Conservation (phyloP, 1,140 invertebrate species). For the Sycophila sp. region DNA sequence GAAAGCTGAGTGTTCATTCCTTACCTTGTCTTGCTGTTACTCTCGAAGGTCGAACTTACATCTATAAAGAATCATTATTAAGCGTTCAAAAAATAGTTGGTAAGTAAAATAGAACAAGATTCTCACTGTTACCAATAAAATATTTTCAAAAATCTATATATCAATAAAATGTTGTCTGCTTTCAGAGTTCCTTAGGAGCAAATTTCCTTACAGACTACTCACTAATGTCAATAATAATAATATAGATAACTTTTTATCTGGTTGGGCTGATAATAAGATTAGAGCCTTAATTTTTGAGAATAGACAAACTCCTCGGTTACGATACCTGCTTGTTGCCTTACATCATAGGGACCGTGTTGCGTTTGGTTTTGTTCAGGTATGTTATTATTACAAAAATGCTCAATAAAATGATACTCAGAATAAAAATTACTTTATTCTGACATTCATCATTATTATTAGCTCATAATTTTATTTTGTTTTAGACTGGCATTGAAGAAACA, state of each 20-base stretch:
- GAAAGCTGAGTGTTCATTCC: slow-evolving; percentile 80
- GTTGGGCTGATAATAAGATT: slow-evolving; percentile 92
- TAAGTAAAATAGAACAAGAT: slow-evolving; percentile 54
- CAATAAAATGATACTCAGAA: too few relatives aligned
- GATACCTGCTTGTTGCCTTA: slow-evolving; percentile 90
- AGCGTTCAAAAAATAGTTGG: slow-evolving; percentile 84
- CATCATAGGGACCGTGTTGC: slow-evolving; percentile 84
- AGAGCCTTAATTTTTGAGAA: slow-evolving; percentile 89
- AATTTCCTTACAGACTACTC: slow-evolving; percentile 84
- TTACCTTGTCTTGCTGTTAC: slow-evolving; percentile 86
- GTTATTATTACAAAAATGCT: not conserved
- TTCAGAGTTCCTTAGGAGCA: slow-evolving; percentile 84
- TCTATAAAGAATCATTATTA: slow-evolving; percentile 81
- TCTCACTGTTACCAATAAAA: not conserved
- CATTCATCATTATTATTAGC: not conserved
- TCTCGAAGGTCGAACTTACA: slow-evolving; percentile 81
- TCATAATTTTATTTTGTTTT: slow-evolving; percentile 30
- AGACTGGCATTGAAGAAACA: slow-evolving; percentile 78
- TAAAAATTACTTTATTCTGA: not conserved
- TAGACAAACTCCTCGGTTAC: slow-evolving; percentile 76
- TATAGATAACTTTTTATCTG: slow-evolving; percentile 81
- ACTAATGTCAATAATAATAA: slow-evolving; percentile 77
- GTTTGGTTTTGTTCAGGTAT: slow-evolving; percentile 81
- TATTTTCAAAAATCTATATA: not conserved
- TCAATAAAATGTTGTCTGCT: slow-evolving; percentile 2